Conservation (phyloP, 1,140 invertebrate genomes). For the Doryteuthis pealeii region DNA sequence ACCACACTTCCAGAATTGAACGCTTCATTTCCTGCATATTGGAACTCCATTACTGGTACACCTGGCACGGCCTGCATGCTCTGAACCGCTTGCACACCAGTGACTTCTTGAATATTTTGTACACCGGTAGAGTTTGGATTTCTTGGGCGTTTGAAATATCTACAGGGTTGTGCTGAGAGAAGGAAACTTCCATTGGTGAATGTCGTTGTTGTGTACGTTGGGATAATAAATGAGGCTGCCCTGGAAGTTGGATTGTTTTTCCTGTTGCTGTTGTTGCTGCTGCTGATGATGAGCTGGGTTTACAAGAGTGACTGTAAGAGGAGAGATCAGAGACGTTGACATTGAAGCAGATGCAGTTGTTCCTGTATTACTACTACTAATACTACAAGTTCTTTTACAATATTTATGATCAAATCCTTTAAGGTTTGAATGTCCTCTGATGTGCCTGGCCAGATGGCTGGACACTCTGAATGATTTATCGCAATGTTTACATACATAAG, state of each 20-base stretch:
- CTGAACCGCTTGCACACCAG: background rate
- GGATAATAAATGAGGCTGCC: background rate
- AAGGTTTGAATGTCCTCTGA: constrained; percentile 25
- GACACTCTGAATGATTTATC: constrained; percentile 34
- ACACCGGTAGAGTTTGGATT: background rate
- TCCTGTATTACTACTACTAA: background rate
- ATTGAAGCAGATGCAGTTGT: background rate
- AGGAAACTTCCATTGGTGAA: background rate
- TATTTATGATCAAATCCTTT: constrained; percentile 35
- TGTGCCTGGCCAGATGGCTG: constrained; percentile 28
- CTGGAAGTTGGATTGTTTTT: background rate
- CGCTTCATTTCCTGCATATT: background rate
- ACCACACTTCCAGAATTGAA: background rate
- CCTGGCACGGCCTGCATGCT: background rate
- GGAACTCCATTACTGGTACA: background rate
- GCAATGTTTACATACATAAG: constrained; percentile 19
- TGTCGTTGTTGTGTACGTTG: background rate
- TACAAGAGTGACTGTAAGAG: background rate
- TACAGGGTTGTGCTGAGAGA: background rate
- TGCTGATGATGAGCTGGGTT: background rate
- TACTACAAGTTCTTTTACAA: constrained; percentile 29
- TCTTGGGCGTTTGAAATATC: background rate
- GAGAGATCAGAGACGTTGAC: background rate
- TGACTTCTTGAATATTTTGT: background rate
- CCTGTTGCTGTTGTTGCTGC: background rate